Evolutionary conservation across 2,797 vertebrate species (phyloP), one percentile per base, ranked within the genome.

Genomic region (Ciconia nigra): DNA sequence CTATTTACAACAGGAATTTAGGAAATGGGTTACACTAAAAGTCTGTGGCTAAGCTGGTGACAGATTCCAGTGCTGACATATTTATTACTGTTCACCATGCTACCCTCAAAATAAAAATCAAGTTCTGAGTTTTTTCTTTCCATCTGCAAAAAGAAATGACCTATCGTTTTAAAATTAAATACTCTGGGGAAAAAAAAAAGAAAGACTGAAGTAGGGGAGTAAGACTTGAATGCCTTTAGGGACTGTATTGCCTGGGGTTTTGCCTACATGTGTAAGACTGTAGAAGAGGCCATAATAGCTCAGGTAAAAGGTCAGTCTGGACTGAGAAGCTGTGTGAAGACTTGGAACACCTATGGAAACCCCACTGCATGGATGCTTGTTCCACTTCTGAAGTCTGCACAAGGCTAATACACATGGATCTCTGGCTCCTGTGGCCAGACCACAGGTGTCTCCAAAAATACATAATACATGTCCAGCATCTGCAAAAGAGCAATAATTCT

Each of bases 111-210:
- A 62, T 33, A 54, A 52, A 54, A 69, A 47, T 11, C 5, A 72
- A 42, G 11, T 29, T 49, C 42, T 54, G 21, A 55, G 13, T 8
- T 39, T 57, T 59, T 73, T 29, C 17, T 52, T 73, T 55, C 11
- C 39, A 29, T 9, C 5, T 52, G 11, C 7, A 33, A 71, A 37
- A 20, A 31, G 8, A 26, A 18, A 7, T 1, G 2, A 21, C 6
- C 15, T 71, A 5, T 42, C 44, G 5, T 51, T 74, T 47, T 28
- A 44, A 59, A 74, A 63, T 39, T 58, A 14, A 39, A 14, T 44
- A 70, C 2, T 2, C 3, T 33, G 2, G 3, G 7, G 3, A 1
- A 12, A 22, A 44, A 17, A 26, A 13, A 24, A 52, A 13, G 20
- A 52, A 52, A 51, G 24, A 28, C 16, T 47, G 24, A 74, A 51